Percentiles rank a stretch among this genome's conserved stretches.
These are phyloP conservation scores for Calvadosia cruxmelitensis DNA, from an alignment of 30 jellyfish, hydroid and myxozoan genomes.

Conservation along the genomic window DNA sequence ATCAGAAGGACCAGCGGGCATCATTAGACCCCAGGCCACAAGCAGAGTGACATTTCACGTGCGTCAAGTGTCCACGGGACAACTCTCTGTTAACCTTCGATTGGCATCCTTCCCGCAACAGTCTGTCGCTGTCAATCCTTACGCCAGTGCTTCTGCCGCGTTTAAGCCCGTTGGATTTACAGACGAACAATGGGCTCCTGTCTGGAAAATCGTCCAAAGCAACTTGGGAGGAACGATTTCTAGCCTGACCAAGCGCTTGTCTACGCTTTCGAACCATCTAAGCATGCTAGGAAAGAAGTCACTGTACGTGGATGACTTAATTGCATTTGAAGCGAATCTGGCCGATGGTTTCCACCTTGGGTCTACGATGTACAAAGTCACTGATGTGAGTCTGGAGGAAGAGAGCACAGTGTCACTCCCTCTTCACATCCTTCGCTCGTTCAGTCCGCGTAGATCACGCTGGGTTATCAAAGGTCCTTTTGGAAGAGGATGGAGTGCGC, in stretches of 20 bases:
- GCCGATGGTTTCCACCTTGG: conserved; percentile 21
- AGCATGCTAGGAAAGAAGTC: neutral
- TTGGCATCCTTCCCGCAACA: neutral
- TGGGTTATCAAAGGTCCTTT: conserved; percentile 17
- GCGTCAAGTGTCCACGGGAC: neutral
- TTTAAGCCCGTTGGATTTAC: conserved; percentile 6
- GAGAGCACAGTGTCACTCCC: conserved; percentile 1
- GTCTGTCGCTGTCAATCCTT: conserved; percentile 7
- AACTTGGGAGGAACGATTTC: conserved; percentile 3
- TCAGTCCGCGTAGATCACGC: conserved; percentile 11
- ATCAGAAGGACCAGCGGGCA: conserved; percentile 23
- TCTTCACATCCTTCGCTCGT: neutral
- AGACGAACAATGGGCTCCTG: conserved; percentile 19
- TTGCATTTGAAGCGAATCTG: conserved; percentile 5
- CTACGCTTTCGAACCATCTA: neutral
- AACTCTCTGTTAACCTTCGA: neutral
- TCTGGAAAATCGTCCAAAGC: conserved; percentile 6
- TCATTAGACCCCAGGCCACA: conserved; percentile 3
- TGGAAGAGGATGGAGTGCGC: conserved; percentile 23
- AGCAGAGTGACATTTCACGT: neutral
- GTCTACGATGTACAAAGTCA: neutral
- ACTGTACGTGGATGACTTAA: neutral
- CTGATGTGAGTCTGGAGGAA: conserved; percentile 2
- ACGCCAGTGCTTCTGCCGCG: neutral
- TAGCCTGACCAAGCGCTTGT: neutral